Evolutionary conservation across 2,888 invertebrate species (phyloP).

Genomic region (Labia minor): DNA sequence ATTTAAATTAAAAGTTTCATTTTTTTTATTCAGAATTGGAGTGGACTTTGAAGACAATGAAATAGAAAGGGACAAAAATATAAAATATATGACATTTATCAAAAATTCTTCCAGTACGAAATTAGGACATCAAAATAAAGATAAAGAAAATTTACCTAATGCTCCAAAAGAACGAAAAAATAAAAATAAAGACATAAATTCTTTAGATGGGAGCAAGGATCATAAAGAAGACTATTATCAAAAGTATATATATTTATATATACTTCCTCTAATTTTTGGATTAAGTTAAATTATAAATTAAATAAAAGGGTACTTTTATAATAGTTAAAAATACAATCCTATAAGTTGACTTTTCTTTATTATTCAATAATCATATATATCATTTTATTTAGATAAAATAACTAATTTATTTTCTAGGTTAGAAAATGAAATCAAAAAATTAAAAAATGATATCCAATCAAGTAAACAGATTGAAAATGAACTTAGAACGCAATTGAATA

Average conservation of each 20-base stretch:
- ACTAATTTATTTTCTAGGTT: conserved; percentile 41
- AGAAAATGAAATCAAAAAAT: conserved; percentile 58
- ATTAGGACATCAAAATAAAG: conserved; percentile 39
- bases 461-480: conserved; percentile 61
- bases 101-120: conserved; percentile 36
- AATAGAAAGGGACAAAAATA: conserved; percentile 32
- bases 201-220: conserved; percentile 9
- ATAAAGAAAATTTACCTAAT: conserved; percentile 40
- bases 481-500: conserved; percentile 54
- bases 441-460: conserved; percentile 62
- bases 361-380: neutral
- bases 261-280: neutral
- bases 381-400: neutral
- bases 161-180: conserved; percentile 42
- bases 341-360: neutral
- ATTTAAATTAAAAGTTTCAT: too few relatives aligned
- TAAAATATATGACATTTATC: conserved; percentile 30
- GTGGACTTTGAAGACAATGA: conserved; percentile 20
- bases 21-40: too few relatives aligned
- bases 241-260: conserved; percentile 32
- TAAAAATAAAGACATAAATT: conserved; percentile 34
- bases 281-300: neutral
- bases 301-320: neutral
- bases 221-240: conserved; percentile 41
- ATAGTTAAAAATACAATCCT: neutral